These are phyloP conservation scores for Helobdella robusta DNA, from an alignment of 2,888 invertebrate genomes.

Conservation along the genomic window DNA sequence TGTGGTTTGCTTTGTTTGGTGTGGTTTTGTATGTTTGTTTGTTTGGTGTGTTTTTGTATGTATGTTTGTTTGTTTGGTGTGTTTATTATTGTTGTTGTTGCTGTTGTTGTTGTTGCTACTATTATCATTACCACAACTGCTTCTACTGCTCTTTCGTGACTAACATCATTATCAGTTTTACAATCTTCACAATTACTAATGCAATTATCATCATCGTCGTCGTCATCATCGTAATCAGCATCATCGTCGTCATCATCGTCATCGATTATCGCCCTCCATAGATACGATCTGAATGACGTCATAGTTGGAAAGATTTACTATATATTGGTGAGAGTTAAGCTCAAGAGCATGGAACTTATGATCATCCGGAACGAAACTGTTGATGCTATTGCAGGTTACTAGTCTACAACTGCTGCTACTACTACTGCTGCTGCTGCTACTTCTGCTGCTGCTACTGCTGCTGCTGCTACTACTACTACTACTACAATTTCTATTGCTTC, in stretches of 20 bases:
- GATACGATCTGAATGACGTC: constrained; percentile 11
- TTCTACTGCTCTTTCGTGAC: not conserved
- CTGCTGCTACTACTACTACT: constrained; percentile 13
- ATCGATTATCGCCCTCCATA: no score
- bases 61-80: not conserved
- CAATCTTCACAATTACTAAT: not conserved
- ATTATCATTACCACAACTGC: not conserved
- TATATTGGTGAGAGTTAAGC: constrained; percentile 6
- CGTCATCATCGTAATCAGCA: constrained; percentile 24
- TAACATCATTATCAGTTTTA: not conserved
- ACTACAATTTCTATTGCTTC: constrained; percentile 6
- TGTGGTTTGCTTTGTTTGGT: not conserved
- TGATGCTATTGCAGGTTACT: not conserved
- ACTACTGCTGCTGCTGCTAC: constrained; percentile 6
- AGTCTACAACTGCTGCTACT: constrained; percentile 1
- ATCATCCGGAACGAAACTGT: constrained; percentile 2
- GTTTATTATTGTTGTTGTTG: constrained; percentile 7
- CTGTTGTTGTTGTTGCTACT: not conserved
- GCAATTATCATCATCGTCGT: constrained; percentile 2
- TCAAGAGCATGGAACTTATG: not conserved
- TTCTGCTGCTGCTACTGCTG: constrained; percentile 7
- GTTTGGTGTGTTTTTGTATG: not conserved
- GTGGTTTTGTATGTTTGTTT: no score
- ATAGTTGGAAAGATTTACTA: constrained; percentile 10
- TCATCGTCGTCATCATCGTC: constrained; percentile 20